Percentiles rank a stretch among this genome's conserved stretches.
These are phyloP conservation scores for Aromia moschata DNA, from an alignment of 2,888 invertebrate genomes.

Conservation along the genomic window DNA sequence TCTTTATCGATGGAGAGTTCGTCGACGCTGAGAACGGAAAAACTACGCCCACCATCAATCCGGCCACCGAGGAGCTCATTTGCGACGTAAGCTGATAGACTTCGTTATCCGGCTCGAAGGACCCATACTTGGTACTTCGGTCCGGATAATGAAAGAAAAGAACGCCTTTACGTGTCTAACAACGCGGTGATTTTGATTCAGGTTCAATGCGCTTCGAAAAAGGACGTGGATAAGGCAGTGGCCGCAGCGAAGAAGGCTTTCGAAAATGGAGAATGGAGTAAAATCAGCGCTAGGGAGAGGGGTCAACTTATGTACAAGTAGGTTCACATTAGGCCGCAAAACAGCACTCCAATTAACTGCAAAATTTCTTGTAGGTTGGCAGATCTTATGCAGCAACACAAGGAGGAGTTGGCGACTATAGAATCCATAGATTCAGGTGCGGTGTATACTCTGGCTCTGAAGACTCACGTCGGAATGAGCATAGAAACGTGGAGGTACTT, in stretches of 20 bases:
- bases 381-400: slow-evolving; percentile 93
- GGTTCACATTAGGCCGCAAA: no score
- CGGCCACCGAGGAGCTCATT: slow-evolving; percentile 82
- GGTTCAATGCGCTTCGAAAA: slow-evolving; percentile 74
- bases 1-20: slow-evolving; percentile 93
- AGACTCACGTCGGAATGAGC: slow-evolving; percentile 98
- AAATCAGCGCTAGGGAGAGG: slow-evolving; percentile 91
- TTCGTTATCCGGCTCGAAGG: not conserved
- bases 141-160: no score
- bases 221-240: slow-evolving; percentile 90
- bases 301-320: slow-evolving; percentile 83
- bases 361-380: slow-evolving; percentile 79
- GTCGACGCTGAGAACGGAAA: slow-evolving; percentile 77
- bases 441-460: slow-evolving; percentile 94
- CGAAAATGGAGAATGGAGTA: slow-evolving; percentile 91
- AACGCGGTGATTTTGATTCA: slow-evolving; percentile 50
- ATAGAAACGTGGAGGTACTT: slow-evolving; percentile 97
- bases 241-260: slow-evolving; percentile 88
- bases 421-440: slow-evolving; percentile 95
- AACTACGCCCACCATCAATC: slow-evolving; percentile 78
- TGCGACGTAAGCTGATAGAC: slow-evolving; percentile 67
- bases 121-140: not conserved
- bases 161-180: no score
- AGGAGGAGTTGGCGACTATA: slow-evolving; percentile 94
- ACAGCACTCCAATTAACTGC: no score